Evolutionary conservation across 2,797 vertebrate species (phyloP).

Genomic region (Onychomys leucogaster): DNA sequence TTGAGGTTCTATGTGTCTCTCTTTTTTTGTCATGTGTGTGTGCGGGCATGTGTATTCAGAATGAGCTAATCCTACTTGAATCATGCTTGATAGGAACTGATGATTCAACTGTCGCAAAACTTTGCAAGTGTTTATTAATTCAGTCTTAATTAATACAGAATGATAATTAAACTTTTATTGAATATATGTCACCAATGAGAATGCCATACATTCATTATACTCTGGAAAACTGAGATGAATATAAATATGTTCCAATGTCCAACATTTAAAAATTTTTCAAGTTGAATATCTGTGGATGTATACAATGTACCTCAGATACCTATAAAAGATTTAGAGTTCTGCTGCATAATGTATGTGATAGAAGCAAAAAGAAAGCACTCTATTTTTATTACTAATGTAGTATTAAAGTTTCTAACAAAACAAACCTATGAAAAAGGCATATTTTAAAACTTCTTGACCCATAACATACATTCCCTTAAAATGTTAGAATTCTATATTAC

Average conservation of each 20-base stretch:
- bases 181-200: constrained; percentile 74
- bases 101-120: constrained; percentile 85
- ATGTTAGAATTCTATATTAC: constrained; percentile 47
- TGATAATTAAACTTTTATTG: constrained; percentile 83
- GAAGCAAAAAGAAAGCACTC: constrained; percentile 12
- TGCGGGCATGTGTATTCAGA: constrained; percentile 54
- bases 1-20: constrained; percentile 75
- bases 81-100: constrained; percentile 81
- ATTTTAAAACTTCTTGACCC: constrained; percentile 20
- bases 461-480: constrained; percentile 60
- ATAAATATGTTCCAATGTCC: constrained; percentile 68
- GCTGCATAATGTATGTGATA: constrained; percentile 40
- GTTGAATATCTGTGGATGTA: background rate
- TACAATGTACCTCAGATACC: background rate
- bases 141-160: constrained; percentile 87
- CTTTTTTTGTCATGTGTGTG: constrained; percentile 44
- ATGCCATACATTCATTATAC: constrained; percentile 67
- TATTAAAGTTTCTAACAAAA: constrained; percentile 37
- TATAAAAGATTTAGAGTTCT: constrained; percentile 44
- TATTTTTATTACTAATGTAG: constrained; percentile 62
- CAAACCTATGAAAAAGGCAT: background rate
- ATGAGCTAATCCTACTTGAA: constrained; percentile 82
- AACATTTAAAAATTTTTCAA: constrained; percentile 58
- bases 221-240: constrained; percentile 74
- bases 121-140: constrained; percentile 85